These are phyloP conservation scores for Podarcis muralis DNA, from an alignment of 2,113 vertebrate species.

Conservation along the genomic window DNA sequence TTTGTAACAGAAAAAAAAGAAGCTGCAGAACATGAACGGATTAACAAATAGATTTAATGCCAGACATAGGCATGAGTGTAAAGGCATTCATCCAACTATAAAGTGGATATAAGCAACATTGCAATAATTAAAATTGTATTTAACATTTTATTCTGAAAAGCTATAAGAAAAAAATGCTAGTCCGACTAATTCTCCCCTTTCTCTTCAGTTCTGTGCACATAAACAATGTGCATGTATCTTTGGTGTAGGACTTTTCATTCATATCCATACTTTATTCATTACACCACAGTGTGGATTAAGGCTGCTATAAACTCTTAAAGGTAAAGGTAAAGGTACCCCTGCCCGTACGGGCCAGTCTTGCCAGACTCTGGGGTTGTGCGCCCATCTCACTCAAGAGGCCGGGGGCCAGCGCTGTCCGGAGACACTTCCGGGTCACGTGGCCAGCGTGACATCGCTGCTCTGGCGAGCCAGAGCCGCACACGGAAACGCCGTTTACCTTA, in stretches of 20 bases:
- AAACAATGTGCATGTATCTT: too few species aligned
- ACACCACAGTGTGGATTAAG: not conserved
- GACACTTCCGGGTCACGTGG: too few species aligned
- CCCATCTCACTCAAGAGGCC: too few species aligned
- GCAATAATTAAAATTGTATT: not conserved
- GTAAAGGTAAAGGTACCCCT: too few species aligned
- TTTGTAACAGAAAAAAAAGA: not conserved
- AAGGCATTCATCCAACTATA: not conserved
- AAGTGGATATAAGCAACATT: not conserved
- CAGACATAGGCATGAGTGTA: not conserved
- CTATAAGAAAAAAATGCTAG: not conserved
- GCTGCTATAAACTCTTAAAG: too few species aligned
- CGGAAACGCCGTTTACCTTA: too few species aligned
- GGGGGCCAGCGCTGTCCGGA: too few species aligned
- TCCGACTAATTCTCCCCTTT: not conserved
- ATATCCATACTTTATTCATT: not conserved
- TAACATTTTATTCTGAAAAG: not conserved
- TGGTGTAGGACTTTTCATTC: not conserved
- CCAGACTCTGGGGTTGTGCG: too few species aligned
- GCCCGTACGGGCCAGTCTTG: too few species aligned
- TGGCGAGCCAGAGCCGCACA: too few species aligned
- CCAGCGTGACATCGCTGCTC: too few species aligned
- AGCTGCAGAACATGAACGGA: accelerated
- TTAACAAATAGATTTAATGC: not conserved
- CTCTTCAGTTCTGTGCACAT: not conserved